These are phyloP conservation scores for Drosophila robusta DNA, from an alignment of 2,888 invertebrate genomes.

Conservation along the genomic window DNA sequence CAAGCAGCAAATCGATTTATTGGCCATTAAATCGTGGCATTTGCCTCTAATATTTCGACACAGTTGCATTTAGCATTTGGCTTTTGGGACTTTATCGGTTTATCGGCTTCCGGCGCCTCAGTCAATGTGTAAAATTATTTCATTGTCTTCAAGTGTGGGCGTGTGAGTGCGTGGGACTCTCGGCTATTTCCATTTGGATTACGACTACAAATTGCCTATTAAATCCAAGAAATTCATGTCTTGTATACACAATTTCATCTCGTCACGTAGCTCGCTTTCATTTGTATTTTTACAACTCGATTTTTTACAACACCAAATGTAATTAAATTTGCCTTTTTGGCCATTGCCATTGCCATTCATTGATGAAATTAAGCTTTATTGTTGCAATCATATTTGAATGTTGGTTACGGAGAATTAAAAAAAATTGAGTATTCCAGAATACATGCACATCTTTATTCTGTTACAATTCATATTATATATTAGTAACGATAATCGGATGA, in stretches of 20 bases:
- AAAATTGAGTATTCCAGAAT: slow-evolving; percentile 1
- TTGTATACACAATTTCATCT: slow-evolving; percentile 22
- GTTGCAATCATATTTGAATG: slow-evolving; percentile 22
- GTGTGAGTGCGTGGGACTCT: slow-evolving; percentile 42
- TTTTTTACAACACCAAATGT: slow-evolving; percentile 23
- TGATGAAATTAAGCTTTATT: slow-evolving; percentile 32
- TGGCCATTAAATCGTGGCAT: slow-evolving; percentile 70
- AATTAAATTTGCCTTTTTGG: slow-evolving; percentile 54
- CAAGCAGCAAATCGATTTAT: slow-evolving; percentile 74
- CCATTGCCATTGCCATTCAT: slow-evolving; percentile 45
- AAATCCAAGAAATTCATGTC: slow-evolving; percentile 41
- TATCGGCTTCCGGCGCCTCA: slow-evolving; percentile 40
- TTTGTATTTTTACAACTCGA: slow-evolving; percentile 57
- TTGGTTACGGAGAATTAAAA: slow-evolving; percentile 4
- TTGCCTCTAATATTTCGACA: slow-evolving; percentile 65
- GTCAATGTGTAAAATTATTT: slow-evolving; percentile 67
- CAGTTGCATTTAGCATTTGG: slow-evolving; percentile 70
- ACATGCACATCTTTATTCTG: neutral
- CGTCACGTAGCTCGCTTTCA: slow-evolving; percentile 55
- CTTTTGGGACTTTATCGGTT: slow-evolving; percentile 34
- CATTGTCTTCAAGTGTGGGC: slow-evolving; percentile 49
- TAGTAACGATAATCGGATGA: neutral
- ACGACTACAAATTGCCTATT: slow-evolving; percentile 68
- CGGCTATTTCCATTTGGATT: slow-evolving; percentile 57
- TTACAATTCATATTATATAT: no score